Evolutionary conservation across 2,888 invertebrate species (phyloP).

Genomic region (Teinopalpus imperialis): DNA sequence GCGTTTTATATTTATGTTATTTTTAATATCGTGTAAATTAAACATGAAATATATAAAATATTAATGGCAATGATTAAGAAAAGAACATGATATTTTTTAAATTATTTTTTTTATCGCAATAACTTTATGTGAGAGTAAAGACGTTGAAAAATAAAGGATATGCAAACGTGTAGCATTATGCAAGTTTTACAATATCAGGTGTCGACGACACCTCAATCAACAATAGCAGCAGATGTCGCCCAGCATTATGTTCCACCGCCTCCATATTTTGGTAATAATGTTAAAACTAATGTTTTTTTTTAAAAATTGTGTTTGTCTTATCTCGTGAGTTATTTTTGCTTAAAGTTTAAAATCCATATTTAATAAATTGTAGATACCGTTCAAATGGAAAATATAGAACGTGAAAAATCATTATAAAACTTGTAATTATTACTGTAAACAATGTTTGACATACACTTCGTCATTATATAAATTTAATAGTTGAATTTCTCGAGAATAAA

Average conservation of each 20-base stretch:
- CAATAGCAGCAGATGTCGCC: constrained; percentile 66
- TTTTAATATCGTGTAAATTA: constrained; percentile 6
- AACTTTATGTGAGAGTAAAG: not conserved
- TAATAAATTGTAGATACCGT: no score
- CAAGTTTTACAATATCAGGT: constrained; percentile 85
- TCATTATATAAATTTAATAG: no score
- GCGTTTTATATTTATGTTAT: constrained; percentile 22
- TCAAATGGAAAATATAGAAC: no score
- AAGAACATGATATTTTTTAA: constrained; percentile 8
- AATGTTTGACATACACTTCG: no score
- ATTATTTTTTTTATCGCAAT: not conserved
- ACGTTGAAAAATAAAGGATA: constrained; percentile 40
- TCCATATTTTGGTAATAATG: constrained; percentile 77
- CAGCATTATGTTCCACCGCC: constrained; percentile 76
- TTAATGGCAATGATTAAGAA: constrained; percentile 7
- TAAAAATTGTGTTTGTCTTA: no score
- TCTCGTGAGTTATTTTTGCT: no score
- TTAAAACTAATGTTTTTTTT: no score
- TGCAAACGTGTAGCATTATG: constrained; percentile 85
- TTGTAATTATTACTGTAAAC: no score
- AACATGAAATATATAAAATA: not conserved
- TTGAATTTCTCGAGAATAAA: no score
- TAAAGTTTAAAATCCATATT: no score
- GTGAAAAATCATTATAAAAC: no score
- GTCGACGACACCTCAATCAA: constrained; percentile 69